Percentiles rank a stretch among this genome's conserved stretches.
These are phyloP conservation scores for Hypothenemus hampei DNA, from an alignment of 1,140 invertebrate genomes.

Conservation along the genomic window DNA sequence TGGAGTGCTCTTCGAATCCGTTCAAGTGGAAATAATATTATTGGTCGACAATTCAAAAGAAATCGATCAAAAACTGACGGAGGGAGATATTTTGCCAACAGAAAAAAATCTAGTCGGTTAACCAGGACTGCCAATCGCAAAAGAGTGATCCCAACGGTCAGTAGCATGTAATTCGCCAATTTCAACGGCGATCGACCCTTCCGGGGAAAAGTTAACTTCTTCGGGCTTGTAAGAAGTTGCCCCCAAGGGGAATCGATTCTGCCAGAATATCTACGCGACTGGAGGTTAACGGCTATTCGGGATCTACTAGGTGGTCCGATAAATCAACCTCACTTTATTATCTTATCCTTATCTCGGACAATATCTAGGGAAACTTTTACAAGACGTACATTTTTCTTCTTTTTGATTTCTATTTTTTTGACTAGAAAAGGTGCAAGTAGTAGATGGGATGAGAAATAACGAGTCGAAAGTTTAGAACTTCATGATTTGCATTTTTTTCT, in stretches of 20 bases:
- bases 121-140: slow-evolving; percentile 4
- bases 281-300: slow-evolving; percentile 39
- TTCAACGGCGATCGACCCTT: slow-evolving; percentile 35
- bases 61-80: no score
- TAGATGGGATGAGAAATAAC: background rate
- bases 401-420: background rate
- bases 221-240: slow-evolving; percentile 40
- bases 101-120: slow-evolving; percentile 4
- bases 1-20: no score
- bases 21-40: no score
- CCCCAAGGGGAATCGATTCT: slow-evolving; percentile 39
- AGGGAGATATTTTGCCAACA: slow-evolving; percentile 1
- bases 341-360: slow-evolving; percentile 16
- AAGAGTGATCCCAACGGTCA: slow-evolving; percentile 34
- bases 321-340: slow-evolving; percentile 23
- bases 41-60: no score
- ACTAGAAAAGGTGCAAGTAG: no score
- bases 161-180: slow-evolving; percentile 38
- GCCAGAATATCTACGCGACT: slow-evolving; percentile 37
- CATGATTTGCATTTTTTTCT: no score
- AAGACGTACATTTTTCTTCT: slow-evolving; percentile 6
- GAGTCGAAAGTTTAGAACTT: background rate
- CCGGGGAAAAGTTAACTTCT: slow-evolving; percentile 35
- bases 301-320: slow-evolving; percentile 30
- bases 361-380: slow-evolving; percentile 15